Evolutionary conservation across 2,797 vertebrate species (phyloP).

Genomic region (Podargus strigoides): DNA sequence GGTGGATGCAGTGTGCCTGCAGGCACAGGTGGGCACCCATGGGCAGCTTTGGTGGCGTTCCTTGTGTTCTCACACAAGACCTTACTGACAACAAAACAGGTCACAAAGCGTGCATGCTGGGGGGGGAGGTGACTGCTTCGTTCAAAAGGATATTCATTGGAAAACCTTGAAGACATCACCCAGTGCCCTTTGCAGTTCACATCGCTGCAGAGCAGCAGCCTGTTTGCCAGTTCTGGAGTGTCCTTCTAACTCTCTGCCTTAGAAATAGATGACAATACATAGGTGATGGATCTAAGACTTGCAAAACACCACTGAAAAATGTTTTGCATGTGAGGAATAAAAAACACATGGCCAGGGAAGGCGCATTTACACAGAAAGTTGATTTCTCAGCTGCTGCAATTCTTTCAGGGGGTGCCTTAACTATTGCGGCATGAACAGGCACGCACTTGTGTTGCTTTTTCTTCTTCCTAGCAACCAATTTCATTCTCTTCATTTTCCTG

Average conservation of each 20-base stretch:
- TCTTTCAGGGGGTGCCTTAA: background rate
- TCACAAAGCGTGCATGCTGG: rapidly evolving
- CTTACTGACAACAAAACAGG: background rate
- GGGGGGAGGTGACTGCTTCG: background rate
- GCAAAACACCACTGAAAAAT: background rate
- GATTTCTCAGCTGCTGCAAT: background rate
- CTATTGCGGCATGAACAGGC: background rate
- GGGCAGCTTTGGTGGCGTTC: background rate
- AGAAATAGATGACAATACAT: background rate
- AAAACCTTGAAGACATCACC: background rate
- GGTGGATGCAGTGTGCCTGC: background rate
- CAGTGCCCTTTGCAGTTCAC: background rate
- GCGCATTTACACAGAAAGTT: background rate
- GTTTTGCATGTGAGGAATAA: background rate
- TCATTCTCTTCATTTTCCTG: background rate
- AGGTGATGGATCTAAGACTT: background rate
- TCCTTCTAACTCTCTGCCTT: background rate
- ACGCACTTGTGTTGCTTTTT: background rate
- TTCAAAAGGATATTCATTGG: background rate
- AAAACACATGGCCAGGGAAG: background rate
- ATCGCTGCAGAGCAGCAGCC: background rate
- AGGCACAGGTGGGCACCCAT: background rate
- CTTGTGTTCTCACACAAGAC: background rate
- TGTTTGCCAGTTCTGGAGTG: background rate
- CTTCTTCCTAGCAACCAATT: background rate